Base-by-base conservation (phyloP, 37 sponge, comb jelly and placozoan genomes). In the Aphrocallistes beatrix region DNA sequence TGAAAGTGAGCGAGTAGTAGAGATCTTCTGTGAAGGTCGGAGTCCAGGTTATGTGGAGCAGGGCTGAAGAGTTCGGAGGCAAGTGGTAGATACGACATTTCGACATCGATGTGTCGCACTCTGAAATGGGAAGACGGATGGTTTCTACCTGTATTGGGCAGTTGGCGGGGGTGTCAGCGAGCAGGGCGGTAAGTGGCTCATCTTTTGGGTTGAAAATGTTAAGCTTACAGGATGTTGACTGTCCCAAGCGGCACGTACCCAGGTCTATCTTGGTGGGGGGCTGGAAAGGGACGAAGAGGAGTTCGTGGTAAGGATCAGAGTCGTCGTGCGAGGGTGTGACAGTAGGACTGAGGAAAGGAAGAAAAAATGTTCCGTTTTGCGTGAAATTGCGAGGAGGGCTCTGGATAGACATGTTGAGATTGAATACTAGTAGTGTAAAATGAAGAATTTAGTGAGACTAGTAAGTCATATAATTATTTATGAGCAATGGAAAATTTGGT, bases 221-320 rank as follows among this genome's bases (percentile, higher is more conserved):
- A 6, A 60, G 75, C n/a, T 60, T 60, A 13, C 75, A 60, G 75
- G 75, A 60, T 13, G 1, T 60, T 3, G 21, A 19, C 34, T 60
- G 28, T 28, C 75, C 28, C 75, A 60, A 32, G 75, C 34, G 75
- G 21, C 28, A 3, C 3, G 75, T 60, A 19, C 75, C 75, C 25
- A 60, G 75, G 34, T 60, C 75, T 3, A 60, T 60, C 75, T 60
- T 13, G 8, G 75, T 60, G 25, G 75, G 75, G 34, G 75, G 75
- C 75, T 60, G 75, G 17, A 13, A 60, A 30, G 75, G 75, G 21
- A 3, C 17, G 3, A 60, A 13, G 32, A 13, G 21, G 75, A 60
- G 75, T 30, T 60, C 75, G 75, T 60, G 75, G 75, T 60, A 60
- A 3, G 75, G 75, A 60, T 60, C 75, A 3, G 75, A 60, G 75